These are phyloP conservation scores for Rhinolophus sinicus DNA, from an alignment of 2,113 vertebrate species.

Conservation along the genomic window DNA sequence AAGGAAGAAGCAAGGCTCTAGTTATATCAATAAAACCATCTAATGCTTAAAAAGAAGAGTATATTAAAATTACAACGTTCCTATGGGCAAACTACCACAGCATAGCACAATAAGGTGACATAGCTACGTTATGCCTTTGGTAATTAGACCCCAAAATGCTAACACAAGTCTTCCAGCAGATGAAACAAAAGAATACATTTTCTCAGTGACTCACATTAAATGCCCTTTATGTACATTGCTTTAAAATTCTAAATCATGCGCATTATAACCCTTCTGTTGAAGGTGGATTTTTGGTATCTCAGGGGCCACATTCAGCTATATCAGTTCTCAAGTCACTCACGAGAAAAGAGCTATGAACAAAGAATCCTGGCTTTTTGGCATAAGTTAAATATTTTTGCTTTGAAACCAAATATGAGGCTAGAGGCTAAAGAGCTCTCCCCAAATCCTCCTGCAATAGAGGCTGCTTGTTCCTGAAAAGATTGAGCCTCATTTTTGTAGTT, in stretches of 20 bases:
- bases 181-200: neutral
- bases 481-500: neutral
- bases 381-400: neutral
- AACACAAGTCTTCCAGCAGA: neutral
- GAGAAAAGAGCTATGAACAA: neutral
- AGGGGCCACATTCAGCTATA: neutral
- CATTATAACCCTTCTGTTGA: neutral
- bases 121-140: neutral
- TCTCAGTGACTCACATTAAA: neutral
- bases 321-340: neutral
- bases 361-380: neutral
- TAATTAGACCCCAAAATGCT: neutral
- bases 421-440: neutral
- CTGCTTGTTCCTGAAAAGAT: constrained; percentile 13
- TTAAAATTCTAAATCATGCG: neutral
- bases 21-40: neutral
- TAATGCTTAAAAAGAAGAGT: neutral
- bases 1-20: neutral
- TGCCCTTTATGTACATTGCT: neutral
- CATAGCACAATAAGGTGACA: neutral
- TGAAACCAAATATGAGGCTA: neutral
- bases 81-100: neutral
- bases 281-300: neutral
- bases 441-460: neutral
- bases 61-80: neutral